A percentile compares a stretch with the other conserved stretches of the same genome.
phyloP scores from a whole-genome alignment of 2,113 vertebrate genomes.

The Brienomyrus brachyistius region DNA sequence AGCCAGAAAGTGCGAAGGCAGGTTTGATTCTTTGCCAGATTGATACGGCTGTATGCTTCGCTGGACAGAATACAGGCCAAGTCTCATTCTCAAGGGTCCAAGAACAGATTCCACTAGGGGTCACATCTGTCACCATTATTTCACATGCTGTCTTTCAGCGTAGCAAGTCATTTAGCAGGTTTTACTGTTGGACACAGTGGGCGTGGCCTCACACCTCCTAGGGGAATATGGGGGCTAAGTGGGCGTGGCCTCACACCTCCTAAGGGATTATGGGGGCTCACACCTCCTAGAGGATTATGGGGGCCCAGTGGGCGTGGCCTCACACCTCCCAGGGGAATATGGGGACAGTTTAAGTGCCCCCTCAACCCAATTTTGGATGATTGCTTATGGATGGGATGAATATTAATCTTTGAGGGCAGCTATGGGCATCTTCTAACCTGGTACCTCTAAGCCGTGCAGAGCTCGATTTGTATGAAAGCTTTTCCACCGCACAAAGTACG shows the following conservation, averaged over 20 bases:
- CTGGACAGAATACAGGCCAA: neutral
- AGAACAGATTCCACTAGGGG: neutral
- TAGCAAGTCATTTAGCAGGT: neutral
- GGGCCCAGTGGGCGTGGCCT: no score
- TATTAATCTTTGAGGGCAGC: neutral
- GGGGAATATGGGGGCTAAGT: no score
- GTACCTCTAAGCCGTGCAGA: neutral
- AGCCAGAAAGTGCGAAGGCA: neutral
- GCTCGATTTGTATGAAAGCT: neutral
- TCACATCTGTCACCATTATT: neutral
- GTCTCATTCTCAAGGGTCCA: neutral
- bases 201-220: neutral
- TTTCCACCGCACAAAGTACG: no score
- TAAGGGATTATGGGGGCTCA: no score
- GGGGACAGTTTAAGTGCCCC: neutral
- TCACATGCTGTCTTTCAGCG: neutral
- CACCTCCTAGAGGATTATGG: no score
- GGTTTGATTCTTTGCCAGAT: neutral
- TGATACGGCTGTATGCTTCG: neutral
- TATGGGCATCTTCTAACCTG: neutral
- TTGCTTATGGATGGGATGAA: neutral
- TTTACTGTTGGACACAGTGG: neutral
- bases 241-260: neutral
- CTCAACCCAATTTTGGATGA: neutral
- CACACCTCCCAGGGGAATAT: no score